phyloP scores from a whole-genome alignment of 2,113 vertebrate genomes.

The Rhinopithecus roxellana region DNA sequence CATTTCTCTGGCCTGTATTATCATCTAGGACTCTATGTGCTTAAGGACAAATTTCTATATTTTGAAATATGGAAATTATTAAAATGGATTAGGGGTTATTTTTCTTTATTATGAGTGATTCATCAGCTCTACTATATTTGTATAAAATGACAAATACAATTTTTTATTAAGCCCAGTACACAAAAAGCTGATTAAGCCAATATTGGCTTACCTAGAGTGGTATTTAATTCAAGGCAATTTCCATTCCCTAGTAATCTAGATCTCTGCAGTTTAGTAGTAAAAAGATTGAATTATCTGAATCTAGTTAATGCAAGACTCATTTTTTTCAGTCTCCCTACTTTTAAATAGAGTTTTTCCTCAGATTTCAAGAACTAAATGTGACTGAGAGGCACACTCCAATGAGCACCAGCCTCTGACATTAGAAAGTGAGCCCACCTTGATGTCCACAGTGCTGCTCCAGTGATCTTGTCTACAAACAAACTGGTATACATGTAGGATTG shows the following conservation, averaged over 20 bases:
- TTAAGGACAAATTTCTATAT: constrained; percentile 59
- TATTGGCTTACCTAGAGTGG: constrained; percentile 44
- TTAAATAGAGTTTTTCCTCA: neutral
- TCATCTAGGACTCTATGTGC: constrained; percentile 31
- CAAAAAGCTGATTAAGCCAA: constrained; percentile 61
- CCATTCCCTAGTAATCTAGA: constrained; percentile 63
- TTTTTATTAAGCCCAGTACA: constrained; percentile 59
- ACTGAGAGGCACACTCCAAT: neutral
- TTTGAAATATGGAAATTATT: constrained; percentile 54
- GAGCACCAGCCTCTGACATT: neutral
- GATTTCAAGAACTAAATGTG: neutral
- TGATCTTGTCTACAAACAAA: neutral
- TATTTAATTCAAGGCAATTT: constrained; percentile 61
- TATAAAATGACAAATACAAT: constrained; percentile 52
- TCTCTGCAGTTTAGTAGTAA: constrained; percentile 44
- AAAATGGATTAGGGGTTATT: constrained; percentile 55
- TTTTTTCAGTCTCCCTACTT: neutral
- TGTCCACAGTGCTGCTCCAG: neutral
- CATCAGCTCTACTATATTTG: constrained; percentile 53
- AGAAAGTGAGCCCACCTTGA: neutral
- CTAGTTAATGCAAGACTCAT: constrained; percentile 16
- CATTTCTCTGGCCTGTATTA: neutral
- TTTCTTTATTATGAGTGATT: constrained; percentile 60
- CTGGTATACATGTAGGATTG: neutral
- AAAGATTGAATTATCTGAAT: constrained; percentile 61